These are phyloP conservation scores for Melanotus villosus DNA, from an alignment of 2,888 invertebrate genomes.

Conservation along the genomic window DNA sequence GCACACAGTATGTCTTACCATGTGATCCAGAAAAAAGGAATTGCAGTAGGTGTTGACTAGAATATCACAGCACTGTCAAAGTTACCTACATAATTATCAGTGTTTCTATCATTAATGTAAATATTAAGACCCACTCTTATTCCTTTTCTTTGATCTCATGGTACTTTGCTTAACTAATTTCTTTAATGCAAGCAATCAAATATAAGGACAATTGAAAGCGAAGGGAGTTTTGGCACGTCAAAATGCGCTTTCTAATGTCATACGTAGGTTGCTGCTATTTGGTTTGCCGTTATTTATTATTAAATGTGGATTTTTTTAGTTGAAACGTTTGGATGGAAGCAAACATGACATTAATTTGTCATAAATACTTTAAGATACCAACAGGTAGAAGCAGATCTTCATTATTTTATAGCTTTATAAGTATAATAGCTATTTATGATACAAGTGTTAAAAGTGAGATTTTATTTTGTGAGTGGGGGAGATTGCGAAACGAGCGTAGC, in stretches of 20 bases:
- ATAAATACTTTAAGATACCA: constrained; percentile 29
- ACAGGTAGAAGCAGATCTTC: neutral
- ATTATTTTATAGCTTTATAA: constrained; percentile 5
- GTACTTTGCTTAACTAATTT: neutral
- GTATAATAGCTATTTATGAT: neutral
- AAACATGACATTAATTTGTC: constrained; percentile 53
- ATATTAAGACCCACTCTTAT: too few relatives aligned
- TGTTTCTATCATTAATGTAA: too few relatives aligned
- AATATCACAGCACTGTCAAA: too few relatives aligned
- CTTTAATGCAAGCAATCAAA: constrained; percentile 38
- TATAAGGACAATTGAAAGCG: constrained; percentile 39
- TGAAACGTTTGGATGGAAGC: constrained; percentile 58
- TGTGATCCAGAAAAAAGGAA: too few relatives aligned
- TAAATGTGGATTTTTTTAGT: constrained; percentile 49
- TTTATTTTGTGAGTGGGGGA: too few relatives aligned
- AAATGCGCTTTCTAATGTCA: constrained; percentile 22
- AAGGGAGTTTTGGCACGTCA: constrained; percentile 33
- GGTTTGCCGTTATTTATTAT: neutral
- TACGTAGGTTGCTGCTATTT: neutral
- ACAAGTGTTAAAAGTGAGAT: too few relatives aligned
- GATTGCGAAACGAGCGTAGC: too few relatives aligned
- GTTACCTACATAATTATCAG: too few relatives aligned
- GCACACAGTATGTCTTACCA: too few relatives aligned
- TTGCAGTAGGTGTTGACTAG: too few relatives aligned
- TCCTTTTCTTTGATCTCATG: neutral